Evolutionary conservation across 2,113 vertebrate species (phyloP).

Genomic region (Odontesthes bonariensis): DNA sequence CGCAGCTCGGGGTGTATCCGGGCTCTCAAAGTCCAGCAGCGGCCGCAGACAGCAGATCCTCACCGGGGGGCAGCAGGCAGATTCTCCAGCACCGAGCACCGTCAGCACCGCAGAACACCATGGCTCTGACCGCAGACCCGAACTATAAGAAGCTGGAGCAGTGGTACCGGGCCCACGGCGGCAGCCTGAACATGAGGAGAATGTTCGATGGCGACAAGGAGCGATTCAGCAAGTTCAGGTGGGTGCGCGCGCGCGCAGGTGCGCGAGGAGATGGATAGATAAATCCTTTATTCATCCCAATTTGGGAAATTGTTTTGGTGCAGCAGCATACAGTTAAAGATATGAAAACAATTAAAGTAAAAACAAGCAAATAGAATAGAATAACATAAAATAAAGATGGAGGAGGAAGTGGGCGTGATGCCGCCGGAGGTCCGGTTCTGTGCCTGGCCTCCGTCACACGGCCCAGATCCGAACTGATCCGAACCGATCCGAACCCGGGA

Average conservation of each 20-base stretch:
- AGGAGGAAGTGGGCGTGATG: not conserved
- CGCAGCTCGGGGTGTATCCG: too few species aligned
- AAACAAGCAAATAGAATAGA: too few species aligned
- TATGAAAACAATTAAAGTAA: too few species aligned
- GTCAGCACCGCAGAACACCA: constrained; percentile 63
- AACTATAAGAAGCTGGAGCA: constrained; percentile 87
- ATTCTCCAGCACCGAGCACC: not conserved
- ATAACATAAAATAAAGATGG: too few species aligned
- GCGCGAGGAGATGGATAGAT: too few species aligned
- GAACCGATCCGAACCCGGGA: too few species aligned
- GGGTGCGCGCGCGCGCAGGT: not conserved
- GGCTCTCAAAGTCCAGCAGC: not conserved
- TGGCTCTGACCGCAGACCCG: constrained; percentile 86
- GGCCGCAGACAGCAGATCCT: not conserved
- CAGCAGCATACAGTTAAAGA: too few species aligned
- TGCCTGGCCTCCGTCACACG: not conserved
- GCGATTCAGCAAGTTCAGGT: constrained; percentile 92
- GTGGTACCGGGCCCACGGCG: constrained; percentile 83
- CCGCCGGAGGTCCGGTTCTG: not conserved
- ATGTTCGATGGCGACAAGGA: constrained; percentile 87
- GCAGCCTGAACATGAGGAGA: constrained; percentile 86
- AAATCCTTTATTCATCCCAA: too few species aligned
- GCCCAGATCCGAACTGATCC: too few species aligned
- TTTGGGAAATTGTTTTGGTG: too few species aligned
- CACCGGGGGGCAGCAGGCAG: not conserved